A percentile compares a stretch with the other conserved stretches of the same genome.
phyloP scores from a whole-genome alignment of 2,888 invertebrate species.

The Unio pictorum region DNA sequence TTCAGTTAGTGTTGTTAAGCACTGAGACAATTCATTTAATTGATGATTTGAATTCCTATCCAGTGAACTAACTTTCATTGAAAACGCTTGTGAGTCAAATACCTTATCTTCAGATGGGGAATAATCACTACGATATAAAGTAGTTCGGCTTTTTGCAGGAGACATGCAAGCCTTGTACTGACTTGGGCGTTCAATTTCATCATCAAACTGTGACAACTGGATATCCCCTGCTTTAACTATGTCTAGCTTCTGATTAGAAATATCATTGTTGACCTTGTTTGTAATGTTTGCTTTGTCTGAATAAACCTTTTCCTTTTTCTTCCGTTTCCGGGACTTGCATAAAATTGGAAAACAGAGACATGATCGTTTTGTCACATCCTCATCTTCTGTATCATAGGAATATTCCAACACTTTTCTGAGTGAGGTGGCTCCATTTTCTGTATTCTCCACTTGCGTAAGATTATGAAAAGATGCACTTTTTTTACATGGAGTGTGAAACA shows the following conservation, averaged over 20 bases:
- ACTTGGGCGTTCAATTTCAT: no score
- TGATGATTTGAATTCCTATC: conserved; percentile 30
- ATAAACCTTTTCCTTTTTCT: conserved; percentile 15
- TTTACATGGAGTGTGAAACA: conserved; percentile 45
- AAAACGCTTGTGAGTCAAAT: conserved; percentile 7
- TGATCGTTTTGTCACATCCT: no score
- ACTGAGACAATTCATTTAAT: conserved; percentile 12
- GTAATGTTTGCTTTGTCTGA: neutral
- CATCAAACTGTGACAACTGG: no score
- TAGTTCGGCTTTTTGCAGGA: no score
- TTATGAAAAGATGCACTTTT: conserved; percentile 58
- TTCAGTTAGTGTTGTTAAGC: no score
- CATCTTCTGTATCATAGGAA: neutral
- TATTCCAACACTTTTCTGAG: conserved; percentile 45
- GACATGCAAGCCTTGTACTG: no score
- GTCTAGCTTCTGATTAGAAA: no score
- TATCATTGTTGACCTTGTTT: no score
- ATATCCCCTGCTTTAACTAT: no score
- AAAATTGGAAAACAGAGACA: neutral
- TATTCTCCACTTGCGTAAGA: conserved; percentile 50
- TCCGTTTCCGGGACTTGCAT: conserved; percentile 11
- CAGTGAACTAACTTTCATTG: conserved; percentile 18
- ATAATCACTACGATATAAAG: no score
- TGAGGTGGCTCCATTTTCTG: conserved; percentile 32
- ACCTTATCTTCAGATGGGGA: no score